These are phyloP conservation scores for Upupa epops DNA, from an alignment of 2,113 vertebrate species.

Conservation along the genomic window DNA sequence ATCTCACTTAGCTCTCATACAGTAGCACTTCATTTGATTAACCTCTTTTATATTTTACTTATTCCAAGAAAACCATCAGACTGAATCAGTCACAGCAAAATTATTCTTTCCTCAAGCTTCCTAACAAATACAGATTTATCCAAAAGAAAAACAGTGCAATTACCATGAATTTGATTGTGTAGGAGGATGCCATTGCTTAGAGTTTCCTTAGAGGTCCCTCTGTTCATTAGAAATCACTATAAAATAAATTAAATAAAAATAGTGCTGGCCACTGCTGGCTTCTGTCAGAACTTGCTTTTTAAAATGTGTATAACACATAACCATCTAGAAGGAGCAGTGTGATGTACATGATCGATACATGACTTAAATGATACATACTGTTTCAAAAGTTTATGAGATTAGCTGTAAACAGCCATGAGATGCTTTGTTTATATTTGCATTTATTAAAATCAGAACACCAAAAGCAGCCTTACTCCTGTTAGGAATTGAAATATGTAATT, in stretches of 20 bases:
- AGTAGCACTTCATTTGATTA: slow-evolving; percentile 22
- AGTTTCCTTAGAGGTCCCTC: too few relatives aligned
- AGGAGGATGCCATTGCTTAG: not conserved
- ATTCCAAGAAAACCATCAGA: slow-evolving; percentile 13
- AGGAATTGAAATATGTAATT: not conserved
- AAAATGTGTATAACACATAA: not conserved
- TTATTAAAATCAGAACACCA: not conserved
- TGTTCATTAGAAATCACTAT: not conserved
- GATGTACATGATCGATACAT: not conserved
- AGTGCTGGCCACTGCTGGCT: not conserved
- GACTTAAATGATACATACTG: not conserved
- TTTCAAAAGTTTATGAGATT: not conserved
- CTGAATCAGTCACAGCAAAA: slow-evolving; percentile 1
- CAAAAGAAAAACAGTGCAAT: slow-evolving; percentile 1
- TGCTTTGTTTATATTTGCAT: not conserved
- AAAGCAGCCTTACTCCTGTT: not conserved
- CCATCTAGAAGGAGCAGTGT: not conserved
- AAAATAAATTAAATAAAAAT: not conserved
- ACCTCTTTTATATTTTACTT: not conserved
- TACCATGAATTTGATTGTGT: not conserved
- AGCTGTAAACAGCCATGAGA: not conserved
- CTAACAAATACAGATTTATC: not conserved
- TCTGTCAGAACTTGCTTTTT: slow-evolving; percentile 3
- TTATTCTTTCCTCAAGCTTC: slow-evolving; percentile 18
- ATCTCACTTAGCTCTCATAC: not conserved